Conservation (phyloP, 2,113 vertebrate genomes). For the Corythornis madagascariensis region DNA sequence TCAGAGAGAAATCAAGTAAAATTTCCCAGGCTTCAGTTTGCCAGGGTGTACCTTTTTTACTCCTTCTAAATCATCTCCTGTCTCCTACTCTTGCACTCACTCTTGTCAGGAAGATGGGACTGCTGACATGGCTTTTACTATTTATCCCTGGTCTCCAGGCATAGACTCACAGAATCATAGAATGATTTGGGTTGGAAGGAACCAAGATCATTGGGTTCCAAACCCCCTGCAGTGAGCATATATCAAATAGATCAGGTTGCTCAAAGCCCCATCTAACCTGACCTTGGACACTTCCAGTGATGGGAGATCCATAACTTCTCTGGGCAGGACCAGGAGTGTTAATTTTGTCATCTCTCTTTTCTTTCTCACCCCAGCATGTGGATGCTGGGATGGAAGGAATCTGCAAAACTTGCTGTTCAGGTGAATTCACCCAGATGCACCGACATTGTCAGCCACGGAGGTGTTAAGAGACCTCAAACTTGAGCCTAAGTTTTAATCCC, state of each 20-base stretch:
- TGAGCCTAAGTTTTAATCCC: not conserved
- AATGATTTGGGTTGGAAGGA: not conserved
- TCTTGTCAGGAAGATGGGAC: not conserved
- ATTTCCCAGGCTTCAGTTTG: not conserved
- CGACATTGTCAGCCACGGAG: fast-evolving
- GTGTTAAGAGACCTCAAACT: not conserved
- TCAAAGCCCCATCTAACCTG: not conserved
- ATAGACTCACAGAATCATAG: not conserved
- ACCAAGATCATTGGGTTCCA: not conserved
- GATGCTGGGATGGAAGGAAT: not conserved
- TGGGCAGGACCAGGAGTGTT: not conserved
- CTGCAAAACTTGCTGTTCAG: fast-evolving
- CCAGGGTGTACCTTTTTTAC: not conserved
- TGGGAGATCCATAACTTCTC: not conserved
- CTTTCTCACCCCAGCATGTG: not conserved
- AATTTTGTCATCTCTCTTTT: not conserved
- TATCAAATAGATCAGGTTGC: not conserved
- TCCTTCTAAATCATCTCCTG: not conserved
- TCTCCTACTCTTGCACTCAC: not conserved
- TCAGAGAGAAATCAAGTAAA: not conserved
- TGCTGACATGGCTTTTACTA: not conserved
- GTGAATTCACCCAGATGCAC: not conserved
- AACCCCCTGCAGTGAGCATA: not conserved
- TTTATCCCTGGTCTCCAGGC: not conserved
- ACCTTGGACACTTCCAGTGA: not conserved